Evolutionary conservation across 2,888 invertebrate genomes (phyloP).

Genomic region (Zonitis immaculata): DNA sequence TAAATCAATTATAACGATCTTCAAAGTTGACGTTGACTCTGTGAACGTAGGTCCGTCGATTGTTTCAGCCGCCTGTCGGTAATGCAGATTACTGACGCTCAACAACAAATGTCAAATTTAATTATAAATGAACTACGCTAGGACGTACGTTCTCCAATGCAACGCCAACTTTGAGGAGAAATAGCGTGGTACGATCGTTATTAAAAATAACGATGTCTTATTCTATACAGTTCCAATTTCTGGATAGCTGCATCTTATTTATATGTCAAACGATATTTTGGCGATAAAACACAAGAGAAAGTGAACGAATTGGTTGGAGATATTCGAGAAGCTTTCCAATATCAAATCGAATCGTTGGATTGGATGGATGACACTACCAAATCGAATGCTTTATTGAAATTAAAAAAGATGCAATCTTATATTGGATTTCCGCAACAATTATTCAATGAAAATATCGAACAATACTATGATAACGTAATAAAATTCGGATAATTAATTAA

Average conservation of each 20-base stretch:
- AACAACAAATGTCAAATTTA: no score
- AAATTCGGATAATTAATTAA: no score
- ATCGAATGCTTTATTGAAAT: constrained; percentile 20
- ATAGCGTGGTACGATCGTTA: no score
- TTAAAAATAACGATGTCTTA: no score
- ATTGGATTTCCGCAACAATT: neutral
- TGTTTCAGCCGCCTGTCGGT: no score
- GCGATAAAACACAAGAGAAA: constrained; percentile 14
- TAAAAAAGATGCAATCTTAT: constrained; percentile 8
- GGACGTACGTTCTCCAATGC: no score
- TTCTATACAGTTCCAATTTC: neutral
- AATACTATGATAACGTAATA: neutral
- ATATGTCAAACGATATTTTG: constrained; percentile 14
- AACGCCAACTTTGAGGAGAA: no score
- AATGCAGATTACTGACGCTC: no score
- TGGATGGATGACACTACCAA: constrained; percentile 27
- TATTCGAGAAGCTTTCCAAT: constrained; percentile 18
- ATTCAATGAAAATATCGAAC: neutral
- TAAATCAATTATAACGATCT: no score
- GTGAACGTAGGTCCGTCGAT: no score
- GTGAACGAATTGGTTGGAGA: constrained; percentile 25
- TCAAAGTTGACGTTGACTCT: no score
- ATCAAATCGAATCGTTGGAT: constrained; percentile 19
- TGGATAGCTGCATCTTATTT: neutral
- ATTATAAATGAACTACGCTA: no score